A percentile compares a stretch with the other conserved stretches of the same genome.
phyloP scores from a whole-genome alignment of 2,113 vertebrate species.

The Tor tambroides region DNA sequence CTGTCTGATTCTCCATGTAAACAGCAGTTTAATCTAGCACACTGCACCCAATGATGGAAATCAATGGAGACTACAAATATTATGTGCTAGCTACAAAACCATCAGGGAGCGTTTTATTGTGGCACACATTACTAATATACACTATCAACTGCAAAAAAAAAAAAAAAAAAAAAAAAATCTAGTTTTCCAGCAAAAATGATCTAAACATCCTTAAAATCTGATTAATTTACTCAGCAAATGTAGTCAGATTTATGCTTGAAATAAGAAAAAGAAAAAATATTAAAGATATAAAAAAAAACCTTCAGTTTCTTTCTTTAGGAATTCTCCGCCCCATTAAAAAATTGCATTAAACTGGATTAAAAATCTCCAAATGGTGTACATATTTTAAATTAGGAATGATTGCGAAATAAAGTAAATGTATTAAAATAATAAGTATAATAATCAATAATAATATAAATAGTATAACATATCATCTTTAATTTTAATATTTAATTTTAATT shows the following conservation, averaged over 20 bases:
- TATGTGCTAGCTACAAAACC: conserved; percentile 49
- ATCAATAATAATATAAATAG: no score
- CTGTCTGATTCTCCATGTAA: conserved; percentile 54
- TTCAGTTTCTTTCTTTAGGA: no score
- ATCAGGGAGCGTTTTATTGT: conserved; percentile 34
- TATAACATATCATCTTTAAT: no score
- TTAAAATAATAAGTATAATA: no score
- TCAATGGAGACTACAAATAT: conserved; percentile 49
- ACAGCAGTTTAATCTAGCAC: conserved; percentile 54
- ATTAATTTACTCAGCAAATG: background rate
- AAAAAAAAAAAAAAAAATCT: background rate
- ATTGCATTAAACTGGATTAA: background rate
- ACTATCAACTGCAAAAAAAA: background rate
- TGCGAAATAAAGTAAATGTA: background rate
- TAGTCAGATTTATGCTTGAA: background rate
- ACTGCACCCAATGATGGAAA: conserved; percentile 49
- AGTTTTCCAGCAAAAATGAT: background rate
- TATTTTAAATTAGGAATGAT: background rate
- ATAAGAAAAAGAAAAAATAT: background rate
- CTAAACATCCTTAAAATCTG: background rate
- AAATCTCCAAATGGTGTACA: background rate
- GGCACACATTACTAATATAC: conserved; percentile 36
- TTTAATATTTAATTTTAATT: background rate
- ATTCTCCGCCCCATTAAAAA: background rate
- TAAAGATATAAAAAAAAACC: background rate